Evolutionary conservation across 53 echinoderm and acorn worm species (phyloP).

Genomic region (Arbacia lixula): DNA sequence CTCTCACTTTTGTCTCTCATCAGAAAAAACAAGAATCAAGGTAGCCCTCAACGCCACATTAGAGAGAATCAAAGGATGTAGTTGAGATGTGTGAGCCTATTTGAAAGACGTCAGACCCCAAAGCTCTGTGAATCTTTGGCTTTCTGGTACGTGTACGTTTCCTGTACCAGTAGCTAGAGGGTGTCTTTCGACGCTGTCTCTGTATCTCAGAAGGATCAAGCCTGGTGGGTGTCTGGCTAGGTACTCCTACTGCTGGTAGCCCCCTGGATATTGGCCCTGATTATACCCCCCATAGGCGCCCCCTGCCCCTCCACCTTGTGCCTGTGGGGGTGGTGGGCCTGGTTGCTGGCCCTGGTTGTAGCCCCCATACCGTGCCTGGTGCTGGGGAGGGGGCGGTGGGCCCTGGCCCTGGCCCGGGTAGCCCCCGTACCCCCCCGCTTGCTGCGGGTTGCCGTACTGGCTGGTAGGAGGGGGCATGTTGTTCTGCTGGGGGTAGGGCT

Average conservation of each 20-base stretch:
- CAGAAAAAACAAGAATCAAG: too few relatives aligned
- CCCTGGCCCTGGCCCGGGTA: slow-evolving; percentile 71
- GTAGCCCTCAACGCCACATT: too few relatives aligned
- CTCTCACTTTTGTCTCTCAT: too few relatives aligned
- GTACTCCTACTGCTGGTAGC: slow-evolving; percentile 70
- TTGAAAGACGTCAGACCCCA: too few relatives aligned
- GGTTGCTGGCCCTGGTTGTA: slow-evolving; percentile 62
- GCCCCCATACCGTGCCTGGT: slow-evolving; percentile 63
- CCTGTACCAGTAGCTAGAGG: too few relatives aligned
- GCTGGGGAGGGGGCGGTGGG: slow-evolving; percentile 24
- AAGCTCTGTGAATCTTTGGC: too few relatives aligned
- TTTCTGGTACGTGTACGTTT: too few relatives aligned
- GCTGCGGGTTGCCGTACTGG: slow-evolving; percentile 64
- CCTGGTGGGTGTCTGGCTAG: too few relatives aligned
- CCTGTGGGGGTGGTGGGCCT: slow-evolving; percentile 62
- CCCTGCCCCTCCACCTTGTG: slow-evolving; percentile 50
- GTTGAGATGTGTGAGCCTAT: too few relatives aligned
- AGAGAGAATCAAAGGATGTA: too few relatives aligned
- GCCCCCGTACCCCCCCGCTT: slow-evolving; percentile 62
- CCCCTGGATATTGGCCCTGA: slow-evolving; percentile 72
- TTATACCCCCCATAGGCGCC: slow-evolving; percentile 75
- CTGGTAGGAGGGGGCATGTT: slow-evolving; percentile 71
- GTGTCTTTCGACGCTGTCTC: too few relatives aligned
- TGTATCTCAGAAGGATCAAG: too few relatives aligned
- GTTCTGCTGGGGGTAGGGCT: slow-evolving; percentile 69